Base-by-base conservation (phyloP, 92 coral and sea anemone genomes). In the Zoanthus solanderi region DNA sequence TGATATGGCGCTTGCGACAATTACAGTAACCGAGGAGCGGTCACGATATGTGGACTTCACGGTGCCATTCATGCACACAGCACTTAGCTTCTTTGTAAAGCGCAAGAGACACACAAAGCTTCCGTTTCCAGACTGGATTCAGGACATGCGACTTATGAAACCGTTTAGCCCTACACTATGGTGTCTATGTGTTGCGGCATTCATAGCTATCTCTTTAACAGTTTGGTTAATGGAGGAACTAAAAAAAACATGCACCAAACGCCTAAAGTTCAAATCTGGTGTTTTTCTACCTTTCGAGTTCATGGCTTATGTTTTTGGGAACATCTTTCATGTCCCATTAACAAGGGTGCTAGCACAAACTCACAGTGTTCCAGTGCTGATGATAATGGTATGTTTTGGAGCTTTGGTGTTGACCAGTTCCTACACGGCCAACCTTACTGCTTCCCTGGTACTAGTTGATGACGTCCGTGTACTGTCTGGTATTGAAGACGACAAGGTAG, bases 401-500 rank as follows among this genome's bases (percentile, higher is more conserved):
- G 96, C 92, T 6, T 72, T 96, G n/a, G 96, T 95, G 10, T 72
- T 96, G 18, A 76, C 94, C 9, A 95, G 98, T 63, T 93, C 98
- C 17, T 96, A 96, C 86, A 96, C 98, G 5, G 98, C 98, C 15
- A 96, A 96, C 78, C 77, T 96, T 56, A 91, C 96, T 6, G 98
- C 95, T 4, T 95, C 98, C 18, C 94, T 95, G 12, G 94, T 96
- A 45, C 91, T 93, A 37, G 91, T 95, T 34, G 98, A 95, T 14
- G 92, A 92, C 5, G 86, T 84, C 13, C 72, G 85, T 3, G 87
- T 95, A 31, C 95, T 96, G 9, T 86, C 96, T 69, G 98, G 98
- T 15, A 88, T 96, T 18, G 92, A 87, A 9, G 98, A 96, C 78
- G 69, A 84, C 47, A 93, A 95, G 96, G 98, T 95, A 67, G 28